Evolutionary conservation across 2,113 vertebrate genomes (phyloP).

Genomic region (Leptobrachium ailaonicum): DNA sequence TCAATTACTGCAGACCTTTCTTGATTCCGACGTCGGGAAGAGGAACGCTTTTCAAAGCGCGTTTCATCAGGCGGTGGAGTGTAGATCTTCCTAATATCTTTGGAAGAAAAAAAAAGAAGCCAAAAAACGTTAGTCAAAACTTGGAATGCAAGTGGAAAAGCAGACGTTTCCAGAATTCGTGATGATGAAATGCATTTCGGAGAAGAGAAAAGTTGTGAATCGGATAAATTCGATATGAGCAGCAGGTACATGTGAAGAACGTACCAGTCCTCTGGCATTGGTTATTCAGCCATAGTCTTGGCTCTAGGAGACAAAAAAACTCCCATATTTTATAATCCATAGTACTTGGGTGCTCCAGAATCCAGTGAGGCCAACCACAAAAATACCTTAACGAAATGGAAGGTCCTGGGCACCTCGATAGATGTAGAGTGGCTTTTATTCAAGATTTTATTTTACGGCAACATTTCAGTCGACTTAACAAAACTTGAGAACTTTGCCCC

Average conservation of each 20-base stretch:
- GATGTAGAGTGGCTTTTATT: too few relatives aligned
- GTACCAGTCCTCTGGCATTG: conserved; percentile 14
- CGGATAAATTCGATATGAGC: conserved; percentile 6
- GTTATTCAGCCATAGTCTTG: conserved; percentile 8
- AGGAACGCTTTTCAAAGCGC: conserved; percentile 24
- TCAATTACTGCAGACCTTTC: conserved; percentile 45
- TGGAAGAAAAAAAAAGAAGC: conserved; percentile 9
- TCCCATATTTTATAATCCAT: too few relatives aligned
- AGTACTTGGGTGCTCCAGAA: too few relatives aligned
- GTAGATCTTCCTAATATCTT: conserved; percentile 20
- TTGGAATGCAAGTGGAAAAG: conserved; percentile 35
- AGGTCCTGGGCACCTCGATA: too few relatives aligned
- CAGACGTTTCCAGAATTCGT: conserved; percentile 24
- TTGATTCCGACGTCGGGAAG: neutral
- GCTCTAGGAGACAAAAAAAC: too few relatives aligned
- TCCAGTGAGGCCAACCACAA: too few relatives aligned
- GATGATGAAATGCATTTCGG: conserved; percentile 39
- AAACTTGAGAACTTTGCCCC: too few relatives aligned
- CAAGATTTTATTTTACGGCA: too few relatives aligned
- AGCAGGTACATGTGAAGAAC: conserved; percentile 33
- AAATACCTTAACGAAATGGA: too few relatives aligned
- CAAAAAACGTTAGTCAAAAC: conserved; percentile 31
- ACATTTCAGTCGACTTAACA: too few relatives aligned
- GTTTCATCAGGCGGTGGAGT: conserved; percentile 17
- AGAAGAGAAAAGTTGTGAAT: conserved; percentile 26